Conservation (phyloP, 1,140 invertebrate genomes). For the Paraescarpia echinospica region DNA sequence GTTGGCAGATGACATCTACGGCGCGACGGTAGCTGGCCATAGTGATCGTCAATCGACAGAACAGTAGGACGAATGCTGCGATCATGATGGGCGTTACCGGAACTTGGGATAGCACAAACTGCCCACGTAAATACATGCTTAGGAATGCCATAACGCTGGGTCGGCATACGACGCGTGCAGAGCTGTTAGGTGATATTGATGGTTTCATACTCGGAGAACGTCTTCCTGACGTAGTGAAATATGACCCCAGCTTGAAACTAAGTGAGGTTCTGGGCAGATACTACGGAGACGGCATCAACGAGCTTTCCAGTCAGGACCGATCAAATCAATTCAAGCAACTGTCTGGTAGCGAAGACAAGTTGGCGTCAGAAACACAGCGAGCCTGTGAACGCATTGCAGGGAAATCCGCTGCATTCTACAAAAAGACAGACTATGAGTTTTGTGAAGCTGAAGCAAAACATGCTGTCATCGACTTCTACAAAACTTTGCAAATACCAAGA, state of each 20-base stretch:
- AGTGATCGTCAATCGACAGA: not conserved
- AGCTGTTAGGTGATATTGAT: not conserved
- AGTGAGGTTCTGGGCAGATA: not conserved
- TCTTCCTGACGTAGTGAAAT: not conserved
- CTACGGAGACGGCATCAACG: not conserved
- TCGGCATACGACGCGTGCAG: not conserved
- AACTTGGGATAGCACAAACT: not conserved
- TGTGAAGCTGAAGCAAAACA: not conserved
- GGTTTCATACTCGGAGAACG: not conserved
- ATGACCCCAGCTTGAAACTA: not conserved
- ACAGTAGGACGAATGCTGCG: not conserved
- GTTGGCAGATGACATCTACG: not conserved
- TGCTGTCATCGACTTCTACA: not conserved
- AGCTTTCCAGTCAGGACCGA: not conserved
- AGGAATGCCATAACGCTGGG: not conserved
- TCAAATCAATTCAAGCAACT: not conserved
- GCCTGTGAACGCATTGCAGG: not conserved
- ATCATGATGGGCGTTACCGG: not conserved
- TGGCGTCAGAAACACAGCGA: not conserved
- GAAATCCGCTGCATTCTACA: not conserved
- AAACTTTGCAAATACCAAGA: not conserved
- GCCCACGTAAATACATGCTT: not conserved
- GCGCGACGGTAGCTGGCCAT: not conserved
- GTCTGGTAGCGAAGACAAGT: not conserved
- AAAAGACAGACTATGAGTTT: not conserved